Evolutionary conservation across 2,113 vertebrate species (phyloP).

Genomic region (Cyprinodon brontotheroides): DNA sequence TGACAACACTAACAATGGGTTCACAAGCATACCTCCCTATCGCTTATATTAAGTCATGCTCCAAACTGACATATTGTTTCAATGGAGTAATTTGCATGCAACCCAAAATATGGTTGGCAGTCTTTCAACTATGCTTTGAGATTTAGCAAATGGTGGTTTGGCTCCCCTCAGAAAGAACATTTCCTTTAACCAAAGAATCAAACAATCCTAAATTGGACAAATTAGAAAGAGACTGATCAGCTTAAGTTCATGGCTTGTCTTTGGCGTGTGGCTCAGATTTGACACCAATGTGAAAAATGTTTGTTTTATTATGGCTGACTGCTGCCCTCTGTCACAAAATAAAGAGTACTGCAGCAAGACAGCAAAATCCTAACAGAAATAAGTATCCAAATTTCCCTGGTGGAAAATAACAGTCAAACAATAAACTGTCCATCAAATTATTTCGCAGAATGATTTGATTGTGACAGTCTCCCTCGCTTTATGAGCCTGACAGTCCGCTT

Average conservation of each 20-base stretch:
- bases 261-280: constrained; percentile 43
- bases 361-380: constrained; percentile 48
- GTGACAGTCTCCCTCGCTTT: constrained; percentile 55
- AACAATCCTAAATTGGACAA: constrained; percentile 65
- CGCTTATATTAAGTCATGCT: constrained; percentile 63
- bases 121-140: constrained; percentile 71
- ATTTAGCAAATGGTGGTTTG: constrained; percentile 67
- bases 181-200: constrained; percentile 59
- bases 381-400: constrained; percentile 31
- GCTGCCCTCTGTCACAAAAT: constrained; percentile 75
- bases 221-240: constrained; percentile 68
- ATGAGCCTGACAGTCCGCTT: constrained; percentile 63
- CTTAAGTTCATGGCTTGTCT: constrained; percentile 60
- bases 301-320: constrained; percentile 58
- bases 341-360: constrained; percentile 57
- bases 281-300: constrained; percentile 16
- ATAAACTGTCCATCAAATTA: constrained; percentile 51
- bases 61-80: constrained; percentile 70
- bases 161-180: constrained; percentile 45
- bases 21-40: constrained; percentile 37
- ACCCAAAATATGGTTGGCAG: constrained; percentile 73
- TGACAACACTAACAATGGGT: constrained; percentile 39
- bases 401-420: constrained; percentile 49
- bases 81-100: constrained; percentile 51
- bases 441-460: constrained; percentile 58